Base-by-base conservation (phyloP, 2,888 invertebrate species). In the Cantharis lateralis region DNA sequence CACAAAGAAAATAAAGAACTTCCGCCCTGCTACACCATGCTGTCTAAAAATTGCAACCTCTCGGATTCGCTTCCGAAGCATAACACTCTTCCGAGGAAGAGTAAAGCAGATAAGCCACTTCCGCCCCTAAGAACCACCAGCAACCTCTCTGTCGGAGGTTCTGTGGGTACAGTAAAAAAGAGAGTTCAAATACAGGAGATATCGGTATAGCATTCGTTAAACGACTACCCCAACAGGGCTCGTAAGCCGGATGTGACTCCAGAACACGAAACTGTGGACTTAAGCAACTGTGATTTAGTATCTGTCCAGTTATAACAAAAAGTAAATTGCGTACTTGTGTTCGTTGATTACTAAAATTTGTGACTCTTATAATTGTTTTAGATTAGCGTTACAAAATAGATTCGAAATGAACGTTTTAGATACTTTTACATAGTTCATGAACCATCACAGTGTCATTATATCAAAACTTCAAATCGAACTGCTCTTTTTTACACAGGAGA, bases 131-230 rank as follows among this genome's bases (percentile, higher is more conserved):
- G 88, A 63, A 87, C 88, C 10, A 86, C 88, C 0, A 88, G 88
- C 79, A 88, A 87, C 80, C 85, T 85, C 85, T 88, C 89, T 85
- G 86, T 87, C 74, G 90, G 89, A 48, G 92, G 93, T 26, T 88
- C 89, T 85, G 86, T 87, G 74, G 90, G 89, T 61, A 92, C 93
- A 24, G 90, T 93, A 82, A 94, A 94, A 88, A 95, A 94, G 87
- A 91, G 94, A 85, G 94, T 94, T 77, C 94, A 94, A 88, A 94
- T 94, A 83, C 94, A 94, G 88, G 94, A 95, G 88, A 94, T 94
- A 87, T 93, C 94, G 77, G 94, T 95, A 87, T 94, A 93, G 92
- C 91, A 82, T 80, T 83, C 84, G 82, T 81, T 82, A 77, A 82
- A 82, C 78, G 80, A 71, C n/a, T 71, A 77, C 62, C 62, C 73